Percentiles rank a stretch among this genome's conserved stretches.
Evolutionary conservation across 2,797 vertebrate genomes (phyloP).

Genomic region (Pogonophryne albipinna): DNA sequence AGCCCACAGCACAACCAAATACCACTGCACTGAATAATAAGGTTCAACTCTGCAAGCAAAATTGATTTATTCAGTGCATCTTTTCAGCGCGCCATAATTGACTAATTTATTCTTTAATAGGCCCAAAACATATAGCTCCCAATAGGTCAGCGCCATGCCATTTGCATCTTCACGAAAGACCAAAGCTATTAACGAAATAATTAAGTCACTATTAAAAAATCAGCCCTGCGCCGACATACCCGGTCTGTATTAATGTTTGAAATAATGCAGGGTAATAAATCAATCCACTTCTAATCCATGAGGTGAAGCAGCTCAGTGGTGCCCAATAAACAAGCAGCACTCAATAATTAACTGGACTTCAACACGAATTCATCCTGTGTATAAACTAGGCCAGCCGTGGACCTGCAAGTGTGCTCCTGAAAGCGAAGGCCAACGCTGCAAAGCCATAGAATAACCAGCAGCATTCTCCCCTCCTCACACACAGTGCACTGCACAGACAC

Average conservation of each 20-base stretch:
- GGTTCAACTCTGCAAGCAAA: conserved; percentile 80
- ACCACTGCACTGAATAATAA: conserved; percentile 85
- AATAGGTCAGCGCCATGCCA: conserved; percentile 78
- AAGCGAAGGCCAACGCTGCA: conserved; percentile 72
- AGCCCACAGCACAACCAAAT: conserved; percentile 81
- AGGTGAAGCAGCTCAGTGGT: conserved; percentile 76
- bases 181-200: conserved; percentile 63
- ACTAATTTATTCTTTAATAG: conserved; percentile 84
- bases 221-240: conserved; percentile 43
- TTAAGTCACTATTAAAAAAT: conserved; percentile 59
- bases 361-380: conserved; percentile 78
- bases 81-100: conserved; percentile 74
- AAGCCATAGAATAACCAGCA: conserved; percentile 74
- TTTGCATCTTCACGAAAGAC: conserved; percentile 58
- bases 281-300: conserved; percentile 79
- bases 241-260: conserved; percentile 65
- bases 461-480: conserved; percentile 38
- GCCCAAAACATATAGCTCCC: conserved; percentile 75
- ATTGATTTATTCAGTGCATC: conserved; percentile 81
- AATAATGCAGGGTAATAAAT: conserved; percentile 79
- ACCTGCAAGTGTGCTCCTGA: conserved; percentile 72
- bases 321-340: conserved; percentile 80
- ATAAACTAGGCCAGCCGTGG: conserved; percentile 80
- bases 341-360: conserved; percentile 82
- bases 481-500: conserved; percentile 35